These are phyloP conservation scores for Trilocha varians DNA, from an alignment of 2,888 invertebrate species.

Conservation along the genomic window DNA sequence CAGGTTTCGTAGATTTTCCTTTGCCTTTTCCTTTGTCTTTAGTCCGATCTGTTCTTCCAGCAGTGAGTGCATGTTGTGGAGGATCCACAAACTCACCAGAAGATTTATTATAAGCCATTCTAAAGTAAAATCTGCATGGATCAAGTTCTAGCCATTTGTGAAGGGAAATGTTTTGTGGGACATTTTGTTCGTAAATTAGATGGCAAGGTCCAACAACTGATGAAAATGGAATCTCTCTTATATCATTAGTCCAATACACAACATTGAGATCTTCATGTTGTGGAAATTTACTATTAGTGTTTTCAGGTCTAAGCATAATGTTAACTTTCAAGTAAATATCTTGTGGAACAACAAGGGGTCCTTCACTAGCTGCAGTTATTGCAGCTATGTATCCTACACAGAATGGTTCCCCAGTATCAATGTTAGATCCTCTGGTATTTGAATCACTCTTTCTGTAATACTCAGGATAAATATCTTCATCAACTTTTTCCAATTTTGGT, in stretches of 20 bases:
- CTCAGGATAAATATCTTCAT: slow-evolving; percentile 85
- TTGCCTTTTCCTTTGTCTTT: slow-evolving; percentile 81
- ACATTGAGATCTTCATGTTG: slow-evolving; percentile 80
- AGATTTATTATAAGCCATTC: slow-evolving; percentile 75
- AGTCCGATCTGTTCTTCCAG: slow-evolving; percentile 75
- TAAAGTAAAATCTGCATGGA: slow-evolving; percentile 82
- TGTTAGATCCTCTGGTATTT: slow-evolving; percentile 79
- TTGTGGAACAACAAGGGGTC: slow-evolving; percentile 64
- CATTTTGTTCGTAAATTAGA: slow-evolving; percentile 76
- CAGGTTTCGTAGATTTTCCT: slow-evolving; percentile 69
- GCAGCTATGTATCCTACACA: slow-evolving; percentile 79
- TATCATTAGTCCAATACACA: slow-evolving; percentile 85
- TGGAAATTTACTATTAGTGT: slow-evolving; percentile 76
- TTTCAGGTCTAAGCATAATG: slow-evolving; percentile 83
- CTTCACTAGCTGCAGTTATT: slow-evolving; percentile 71
- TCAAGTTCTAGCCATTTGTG: slow-evolving; percentile 77
- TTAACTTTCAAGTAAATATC: slow-evolving; percentile 78
- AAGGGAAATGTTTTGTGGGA: slow-evolving; percentile 57
- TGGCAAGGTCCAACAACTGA: slow-evolving; percentile 80
- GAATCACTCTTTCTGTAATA: slow-evolving; percentile 83
- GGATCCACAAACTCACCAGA: slow-evolving; percentile 74
- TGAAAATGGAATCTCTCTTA: slow-evolving; percentile 73
- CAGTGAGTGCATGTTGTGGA: slow-evolving; percentile 69
- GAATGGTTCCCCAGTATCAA: slow-evolving; percentile 83
- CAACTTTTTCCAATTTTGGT: slow-evolving; percentile 65